phyloP scores from a whole-genome alignment of 35 echinoderm and acorn worm species.

The Ptychodera flava region DNA sequence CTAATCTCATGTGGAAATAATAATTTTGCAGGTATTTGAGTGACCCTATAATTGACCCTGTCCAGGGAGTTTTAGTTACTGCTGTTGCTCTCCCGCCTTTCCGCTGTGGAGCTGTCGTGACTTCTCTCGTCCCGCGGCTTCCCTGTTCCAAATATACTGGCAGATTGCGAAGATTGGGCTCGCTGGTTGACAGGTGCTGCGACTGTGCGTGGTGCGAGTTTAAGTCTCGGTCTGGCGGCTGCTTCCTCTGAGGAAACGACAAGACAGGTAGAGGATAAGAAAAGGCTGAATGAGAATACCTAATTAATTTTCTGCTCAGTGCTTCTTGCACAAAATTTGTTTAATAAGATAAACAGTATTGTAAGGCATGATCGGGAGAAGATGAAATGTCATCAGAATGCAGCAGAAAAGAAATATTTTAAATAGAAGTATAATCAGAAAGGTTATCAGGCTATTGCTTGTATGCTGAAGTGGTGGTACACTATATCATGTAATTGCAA shows the following conservation, averaged over 20 bases:
- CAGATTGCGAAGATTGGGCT: constrained; percentile 40
- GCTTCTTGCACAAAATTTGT: too few relatives aligned
- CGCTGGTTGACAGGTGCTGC: constrained; percentile 56
- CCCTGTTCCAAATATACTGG: constrained; percentile 74
- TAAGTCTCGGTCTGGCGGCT: constrained; percentile 73
- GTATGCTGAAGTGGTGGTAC: too few relatives aligned
- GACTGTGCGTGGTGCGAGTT: constrained; percentile 61
- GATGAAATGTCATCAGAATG: too few relatives aligned
- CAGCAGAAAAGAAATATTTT: too few relatives aligned
- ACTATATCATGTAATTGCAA: too few relatives aligned
- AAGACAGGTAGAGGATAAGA: not conserved
- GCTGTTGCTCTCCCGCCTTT: not conserved
- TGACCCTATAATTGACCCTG: not conserved
- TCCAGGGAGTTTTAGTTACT: not conserved
- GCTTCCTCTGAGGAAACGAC: constrained; percentile 52
- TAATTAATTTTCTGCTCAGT: too few relatives aligned
- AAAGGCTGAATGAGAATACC: too few relatives aligned
- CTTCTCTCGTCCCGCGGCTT: constrained; percentile 64
- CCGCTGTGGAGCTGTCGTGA: constrained; percentile 4
- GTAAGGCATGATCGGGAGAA: too few relatives aligned
- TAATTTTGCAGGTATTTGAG: not conserved
- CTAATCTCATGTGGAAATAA: not conserved
- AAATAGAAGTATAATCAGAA: too few relatives aligned
- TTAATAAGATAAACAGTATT: too few relatives aligned
- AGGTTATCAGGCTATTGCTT: too few relatives aligned